Evolutionary conservation across 2,888 invertebrate genomes (phyloP), one percentile per base, ranked within the genome.

Genomic region (Sisyra terminalis): DNA sequence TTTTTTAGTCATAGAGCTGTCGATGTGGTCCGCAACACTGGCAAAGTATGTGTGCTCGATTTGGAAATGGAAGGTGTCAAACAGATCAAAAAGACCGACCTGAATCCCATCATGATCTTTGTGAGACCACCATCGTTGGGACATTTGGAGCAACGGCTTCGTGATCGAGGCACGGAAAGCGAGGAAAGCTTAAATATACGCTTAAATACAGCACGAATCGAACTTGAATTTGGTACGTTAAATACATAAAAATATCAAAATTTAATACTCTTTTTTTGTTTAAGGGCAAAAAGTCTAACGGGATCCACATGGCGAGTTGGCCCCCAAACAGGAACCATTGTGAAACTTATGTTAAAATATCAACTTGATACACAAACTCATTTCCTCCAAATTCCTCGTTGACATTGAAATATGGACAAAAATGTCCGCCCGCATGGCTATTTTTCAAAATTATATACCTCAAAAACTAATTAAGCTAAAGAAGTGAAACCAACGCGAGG

Each of bases 41-140:
- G 94, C 2, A 83, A 83, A 57, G 49, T 55, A 4, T 96, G 96
- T 57, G 78, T 97, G 2, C 64, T 97, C 49, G 97, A 97, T 58
- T 88, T 97, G 50, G 96, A 97, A 53, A 77, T 89, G 42, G 87
- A 96, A 65, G 97, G 96, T 14, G 94, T 96, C 0, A 85, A 86
- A 52, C 84, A 78, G 60, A 78, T 97, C 9, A 88, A 86, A 55
- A 69, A 74, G 44, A 81, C 84, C 15, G 75, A 84, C 54, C 65
- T 96, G 8, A 73, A 88, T 58, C 87, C 94, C 0, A 65, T 85
- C 52, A 77, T 82, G 49, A 77, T 98, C 15, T 94, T 94, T 59
- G 73, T 98, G 29, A 84, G 85, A 65, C 94, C 97, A n/a, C 97
- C 94, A 3, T 82, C 80, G 5, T 59, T 92, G 47, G 70, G 74